phyloP scores from a whole-genome alignment of 2,797 vertebrate species.

The Kryptolebias ocellatus region DNA sequence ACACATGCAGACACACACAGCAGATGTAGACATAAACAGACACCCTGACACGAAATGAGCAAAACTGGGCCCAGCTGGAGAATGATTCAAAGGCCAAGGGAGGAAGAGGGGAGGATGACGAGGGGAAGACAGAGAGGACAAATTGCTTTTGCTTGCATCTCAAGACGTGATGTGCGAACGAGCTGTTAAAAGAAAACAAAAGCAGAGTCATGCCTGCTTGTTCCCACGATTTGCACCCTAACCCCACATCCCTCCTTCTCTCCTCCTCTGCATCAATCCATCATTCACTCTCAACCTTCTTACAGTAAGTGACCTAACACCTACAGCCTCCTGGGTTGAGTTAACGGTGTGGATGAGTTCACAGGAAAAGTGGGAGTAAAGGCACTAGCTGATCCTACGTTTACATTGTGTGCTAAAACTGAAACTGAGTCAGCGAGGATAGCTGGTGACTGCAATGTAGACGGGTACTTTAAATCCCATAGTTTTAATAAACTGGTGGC shows the following conservation, averaged over 20 bases:
- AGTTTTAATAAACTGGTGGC: too few species aligned
- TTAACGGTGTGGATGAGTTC: constrained; percentile 47
- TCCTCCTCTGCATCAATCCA: constrained; percentile 57
- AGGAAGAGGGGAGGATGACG: constrained; percentile 62
- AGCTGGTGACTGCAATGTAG: too few species aligned
- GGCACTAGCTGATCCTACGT: constrained; percentile 20
- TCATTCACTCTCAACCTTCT: constrained; percentile 52
- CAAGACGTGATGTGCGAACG: constrained; percentile 81
- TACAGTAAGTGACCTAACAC: constrained; percentile 81
- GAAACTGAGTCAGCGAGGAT: neutral
- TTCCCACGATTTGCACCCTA: constrained; percentile 75
- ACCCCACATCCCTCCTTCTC: constrained; percentile 35
- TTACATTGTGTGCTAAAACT: constrained; percentile 15
- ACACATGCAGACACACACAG: constrained; percentile 55
- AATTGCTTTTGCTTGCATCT: constrained; percentile 77
- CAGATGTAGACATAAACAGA: constrained; percentile 75
- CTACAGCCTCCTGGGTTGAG: constrained; percentile 67
- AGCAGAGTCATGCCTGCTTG: constrained; percentile 71
- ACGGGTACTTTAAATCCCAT: neutral
- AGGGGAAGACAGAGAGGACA: constrained; percentile 66
- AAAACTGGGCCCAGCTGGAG: constrained; percentile 82
- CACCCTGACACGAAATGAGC: constrained; percentile 79
- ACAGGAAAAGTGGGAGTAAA: constrained; percentile 18
- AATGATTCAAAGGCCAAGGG: constrained; percentile 76
- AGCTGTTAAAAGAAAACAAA: constrained; percentile 82